Percentiles rank a stretch among this genome's conserved stretches.
Evolutionary conservation across 2,797 vertebrate species (phyloP).

Genomic region (Cephalopachus bancanus): DNA sequence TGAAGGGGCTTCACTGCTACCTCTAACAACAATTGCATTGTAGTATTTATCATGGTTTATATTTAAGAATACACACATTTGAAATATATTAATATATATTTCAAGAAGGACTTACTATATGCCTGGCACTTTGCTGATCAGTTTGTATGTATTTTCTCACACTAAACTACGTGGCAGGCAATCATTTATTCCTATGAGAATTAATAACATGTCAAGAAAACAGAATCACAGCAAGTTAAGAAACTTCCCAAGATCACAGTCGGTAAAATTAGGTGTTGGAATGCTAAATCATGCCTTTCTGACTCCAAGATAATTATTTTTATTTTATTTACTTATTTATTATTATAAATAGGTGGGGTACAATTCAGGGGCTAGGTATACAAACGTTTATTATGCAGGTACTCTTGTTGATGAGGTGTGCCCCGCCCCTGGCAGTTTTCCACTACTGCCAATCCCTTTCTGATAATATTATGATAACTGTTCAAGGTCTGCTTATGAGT

Average conservation of each 20-base stretch:
- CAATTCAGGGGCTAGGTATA: not conserved
- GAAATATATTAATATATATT: slow-evolving; percentile 31
- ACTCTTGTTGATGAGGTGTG: too few species aligned
- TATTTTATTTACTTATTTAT: not conserved
- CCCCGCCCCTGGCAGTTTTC: too few species aligned
- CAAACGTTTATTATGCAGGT: not conserved
- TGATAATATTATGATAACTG: too few species aligned
- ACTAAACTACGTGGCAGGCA: not conserved
- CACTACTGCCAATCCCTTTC: too few species aligned
- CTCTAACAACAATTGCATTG: not conserved
- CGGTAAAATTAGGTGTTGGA: not conserved
- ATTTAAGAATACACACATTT: not conserved
- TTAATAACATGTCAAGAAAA: not conserved
- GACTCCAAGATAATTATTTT: not conserved
- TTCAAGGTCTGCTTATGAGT: too few species aligned
- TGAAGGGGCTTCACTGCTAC: not conserved
- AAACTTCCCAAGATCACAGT: not conserved
- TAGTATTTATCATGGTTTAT: not conserved
- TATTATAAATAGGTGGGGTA: too few species aligned
- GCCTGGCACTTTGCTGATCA: not conserved
- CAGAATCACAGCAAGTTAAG: not conserved
- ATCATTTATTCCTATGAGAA: not conserved
- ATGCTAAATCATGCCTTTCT: not conserved
- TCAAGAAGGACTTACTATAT: not conserved
- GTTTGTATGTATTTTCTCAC: not conserved